A percentile compares a stretch with the other conserved stretches of the same genome.
phyloP scores from a whole-genome alignment of 1,140 invertebrate genomes.

The Octopus bimaculoides region DNA sequence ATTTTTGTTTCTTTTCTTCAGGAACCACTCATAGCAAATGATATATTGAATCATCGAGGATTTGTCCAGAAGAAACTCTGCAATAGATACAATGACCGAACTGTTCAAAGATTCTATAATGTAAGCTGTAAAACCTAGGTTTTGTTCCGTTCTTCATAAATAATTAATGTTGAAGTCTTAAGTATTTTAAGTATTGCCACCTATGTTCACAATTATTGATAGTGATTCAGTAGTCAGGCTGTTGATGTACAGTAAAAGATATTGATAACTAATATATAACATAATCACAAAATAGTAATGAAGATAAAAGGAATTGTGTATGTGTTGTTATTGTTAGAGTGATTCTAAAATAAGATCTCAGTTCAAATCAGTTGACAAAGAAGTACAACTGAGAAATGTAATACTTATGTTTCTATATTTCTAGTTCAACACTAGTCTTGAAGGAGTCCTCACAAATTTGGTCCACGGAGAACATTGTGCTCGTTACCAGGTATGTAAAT shows the following conservation, averaged over 20 bases:
- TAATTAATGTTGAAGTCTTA: no score
- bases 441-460: constrained; percentile 72
- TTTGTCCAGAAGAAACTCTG: constrained; percentile 83
- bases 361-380: no score
- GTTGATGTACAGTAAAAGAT: no score
- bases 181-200: no score
- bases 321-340: no score
- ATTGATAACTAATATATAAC: neutral
- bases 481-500: constrained; percentile 65
- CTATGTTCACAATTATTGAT: no score
- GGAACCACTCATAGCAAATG: constrained; percentile 81
- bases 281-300: neutral
- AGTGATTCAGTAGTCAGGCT: no score
- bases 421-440: constrained; percentile 78
- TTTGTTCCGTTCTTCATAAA: neutral
- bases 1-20: constrained; percentile 30
- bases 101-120: constrained; percentile 59
- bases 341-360: no score
- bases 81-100: constrained; percentile 61
- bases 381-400: neutral
- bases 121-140: constrained; percentile 33
- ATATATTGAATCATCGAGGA: constrained; percentile 77
- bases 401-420: constrained; percentile 59
- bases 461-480: constrained; percentile 86
- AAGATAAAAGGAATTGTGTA: neutral